phyloP scores from a whole-genome alignment of 1,140 invertebrate genomes.

The Aphaenogaster ashmeadi region DNA sequence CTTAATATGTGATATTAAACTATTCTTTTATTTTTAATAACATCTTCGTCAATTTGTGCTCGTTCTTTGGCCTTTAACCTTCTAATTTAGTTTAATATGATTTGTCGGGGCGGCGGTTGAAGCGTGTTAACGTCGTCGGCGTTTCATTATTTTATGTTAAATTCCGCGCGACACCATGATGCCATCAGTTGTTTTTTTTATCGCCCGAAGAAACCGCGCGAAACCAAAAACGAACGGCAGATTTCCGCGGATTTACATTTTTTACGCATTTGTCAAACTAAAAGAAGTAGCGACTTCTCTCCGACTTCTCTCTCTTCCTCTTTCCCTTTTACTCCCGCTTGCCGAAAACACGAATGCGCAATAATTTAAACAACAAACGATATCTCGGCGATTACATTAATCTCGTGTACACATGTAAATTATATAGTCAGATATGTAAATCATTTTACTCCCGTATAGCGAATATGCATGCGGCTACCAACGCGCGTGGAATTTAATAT shows the following conservation, averaged over 20 bases:
- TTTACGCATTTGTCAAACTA: constrained; percentile 30
- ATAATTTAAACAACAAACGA: constrained; percentile 38
- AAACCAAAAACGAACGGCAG: neutral
- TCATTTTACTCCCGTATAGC: neutral
- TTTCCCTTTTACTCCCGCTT: neutral
- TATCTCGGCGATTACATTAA: constrained; percentile 23
- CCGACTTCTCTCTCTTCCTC: neutral
- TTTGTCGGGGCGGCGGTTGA: neutral
- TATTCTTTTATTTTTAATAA: too few species aligned
- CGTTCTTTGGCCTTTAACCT: too few species aligned
- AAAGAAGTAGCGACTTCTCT: constrained; percentile 11
- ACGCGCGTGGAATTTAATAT: neutral
- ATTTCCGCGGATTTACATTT: constrained; percentile 39
- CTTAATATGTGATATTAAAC: too few species aligned
- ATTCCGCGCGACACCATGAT: neutral
- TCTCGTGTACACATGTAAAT: constrained; percentile 17
- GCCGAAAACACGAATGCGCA: constrained; percentile 5
- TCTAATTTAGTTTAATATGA: neutral
- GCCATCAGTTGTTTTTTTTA: neutral
- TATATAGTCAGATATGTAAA: constrained; percentile 31
- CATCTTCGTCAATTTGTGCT: too few species aligned
- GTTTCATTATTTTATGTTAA: constrained; percentile 5
- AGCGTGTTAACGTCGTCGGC: neutral
- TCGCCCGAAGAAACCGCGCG: neutral
- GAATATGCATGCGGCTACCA: neutral